Base-by-base conservation (phyloP, 2,797 vertebrate species). In the Moxostoma hubbsi region DNA sequence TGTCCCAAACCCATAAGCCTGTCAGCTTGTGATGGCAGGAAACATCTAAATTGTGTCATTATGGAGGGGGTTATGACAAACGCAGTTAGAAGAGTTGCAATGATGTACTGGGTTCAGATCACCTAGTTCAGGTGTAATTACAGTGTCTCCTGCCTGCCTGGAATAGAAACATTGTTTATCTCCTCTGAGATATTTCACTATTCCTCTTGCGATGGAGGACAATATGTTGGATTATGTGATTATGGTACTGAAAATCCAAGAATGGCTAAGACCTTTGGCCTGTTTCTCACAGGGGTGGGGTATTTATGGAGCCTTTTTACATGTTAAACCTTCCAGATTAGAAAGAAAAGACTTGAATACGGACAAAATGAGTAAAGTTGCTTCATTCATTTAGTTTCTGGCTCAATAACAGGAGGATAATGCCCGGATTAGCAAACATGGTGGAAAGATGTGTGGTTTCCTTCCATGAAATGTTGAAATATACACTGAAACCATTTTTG, bases 11-110 rank as follows among this genome's bases (percentile, higher is more conserved):
- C 36, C 36, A 36, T 36, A 36, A 4, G 36, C 82, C 87, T 89
- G 92, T 90, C 91, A 92, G 90, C 86, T 87, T 73, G 80, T 86
- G 73, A 63, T 89, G 86, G 88, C 89, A 89, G 89, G 87, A 92
- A 90, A 93, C 87, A 89, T 90, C 90, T 92, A 91, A 91, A 92
- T 91, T 89, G 90, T 92, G 90, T 93, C 90, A 92, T 93, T 93
- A 93, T 82, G 81, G 88, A 89, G 81, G 78, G 57, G 89, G 87
- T 89, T 89, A 83, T 91, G 92, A 90, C 89, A 92, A 88, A 81
- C 89, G 70, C 86, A 87, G 88, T 82, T 70, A 87, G 75, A 53
- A 65, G 76, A 82, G 77, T 63, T 43, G 62, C 45, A 61, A 68
- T 68, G 87, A 92, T 85, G 87, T 88, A 87, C 84, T 89, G 89